Evolutionary conservation across 2,113 vertebrate species (phyloP), one percentile per base, ranked within the genome.

Genomic region (Ia io): DNA sequence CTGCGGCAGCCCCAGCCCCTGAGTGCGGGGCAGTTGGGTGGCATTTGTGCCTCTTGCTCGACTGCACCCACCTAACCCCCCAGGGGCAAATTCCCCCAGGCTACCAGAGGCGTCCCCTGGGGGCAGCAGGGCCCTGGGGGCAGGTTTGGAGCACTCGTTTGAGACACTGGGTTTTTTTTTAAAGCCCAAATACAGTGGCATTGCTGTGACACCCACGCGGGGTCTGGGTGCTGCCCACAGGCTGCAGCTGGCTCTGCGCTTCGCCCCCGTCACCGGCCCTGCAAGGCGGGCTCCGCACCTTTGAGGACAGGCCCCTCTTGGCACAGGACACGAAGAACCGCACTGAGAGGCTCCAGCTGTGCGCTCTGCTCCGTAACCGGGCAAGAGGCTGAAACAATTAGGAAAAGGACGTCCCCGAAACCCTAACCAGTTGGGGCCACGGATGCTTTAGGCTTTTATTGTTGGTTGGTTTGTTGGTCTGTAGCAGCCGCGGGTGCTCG

Each of bases 371-470:
- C 25, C 83, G 78, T n/a, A 40, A 32, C 22, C 8, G 23, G 78
- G 82, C 16, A 42, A 92, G 59, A 89, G 44, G 82, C 40, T 8
- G 94, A 79, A 51, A 91, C 79, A 95, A 93, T 96, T 92, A 90
- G 84, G 73, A n/a, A 74, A 88, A 59, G 44, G 87, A 92, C 90
- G 76, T 84, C 92, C 53, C 61, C 25, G 53, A 76, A 85, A 67
- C 35, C 37, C 1, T 61, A 89, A 86, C 44, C 83, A 92, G 85
- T 73, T 89, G 83, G 25, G 25, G 67, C n/a, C 12, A 7, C 23
- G 3, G 1, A 49, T 22, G 30, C 30, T 2, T 84, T 37, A 61
- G 3, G 56, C 9, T 25, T 28, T 35, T 51, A 56, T 30, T 89
- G 17, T 40, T 51, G 65, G 20, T 89, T 69, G 51, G 23, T 71